Evolutionary conservation across 2,797 vertebrate species (phyloP).

Genomic region (Coracias cyanogaster): DNA sequence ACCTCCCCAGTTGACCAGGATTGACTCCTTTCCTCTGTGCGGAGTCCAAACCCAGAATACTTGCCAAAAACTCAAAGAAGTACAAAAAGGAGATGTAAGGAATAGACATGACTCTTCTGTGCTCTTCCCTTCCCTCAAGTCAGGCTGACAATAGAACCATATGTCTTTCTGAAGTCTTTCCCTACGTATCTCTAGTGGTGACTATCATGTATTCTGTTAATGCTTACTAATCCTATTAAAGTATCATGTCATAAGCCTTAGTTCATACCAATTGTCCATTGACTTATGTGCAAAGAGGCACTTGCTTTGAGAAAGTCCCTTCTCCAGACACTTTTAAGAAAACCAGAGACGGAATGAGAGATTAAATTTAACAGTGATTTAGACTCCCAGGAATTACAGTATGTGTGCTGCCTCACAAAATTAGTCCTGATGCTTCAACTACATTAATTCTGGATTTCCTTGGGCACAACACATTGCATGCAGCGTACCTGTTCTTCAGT

Average conservation of each 20-base stretch:
- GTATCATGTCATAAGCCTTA: background rate
- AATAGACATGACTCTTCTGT: background rate
- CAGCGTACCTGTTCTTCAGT: background rate
- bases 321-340: background rate
- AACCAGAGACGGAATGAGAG: background rate
- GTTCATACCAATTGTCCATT: background rate
- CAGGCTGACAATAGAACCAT: background rate
- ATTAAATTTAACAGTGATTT: background rate
- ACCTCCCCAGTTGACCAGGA: too few relatives aligned
- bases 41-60: background rate
- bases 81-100: background rate
- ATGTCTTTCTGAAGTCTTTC: background rate
- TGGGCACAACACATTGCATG: background rate
- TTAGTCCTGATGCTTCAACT: background rate
- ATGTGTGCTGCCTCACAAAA: background rate
- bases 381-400: background rate
- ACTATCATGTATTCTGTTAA: background rate
- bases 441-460: background rate
- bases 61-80: background rate
- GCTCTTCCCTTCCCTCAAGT: background rate
- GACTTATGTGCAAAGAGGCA: background rate
- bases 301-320: background rate
- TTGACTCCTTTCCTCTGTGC: background rate
- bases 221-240: background rate
- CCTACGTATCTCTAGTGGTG: background rate